phyloP scores from a whole-genome alignment of 2,113 vertebrate genomes.

The Mormyrus iriodes region DNA sequence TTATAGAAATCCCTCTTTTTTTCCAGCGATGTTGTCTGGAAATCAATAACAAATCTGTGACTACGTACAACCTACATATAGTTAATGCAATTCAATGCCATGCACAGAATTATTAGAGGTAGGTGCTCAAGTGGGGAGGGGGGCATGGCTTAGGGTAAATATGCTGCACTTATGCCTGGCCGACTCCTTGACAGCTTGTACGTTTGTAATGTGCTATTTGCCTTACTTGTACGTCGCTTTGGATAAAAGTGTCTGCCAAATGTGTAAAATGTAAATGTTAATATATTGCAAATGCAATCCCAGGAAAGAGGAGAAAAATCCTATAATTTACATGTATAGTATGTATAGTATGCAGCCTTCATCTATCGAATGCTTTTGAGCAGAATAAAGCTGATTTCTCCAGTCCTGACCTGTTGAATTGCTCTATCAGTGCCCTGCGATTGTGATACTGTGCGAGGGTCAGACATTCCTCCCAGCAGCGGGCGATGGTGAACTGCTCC shows the following conservation, averaged over 20 bases:
- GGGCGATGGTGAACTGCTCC: slow-evolving; percentile 67
- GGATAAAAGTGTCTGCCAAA: not conserved
- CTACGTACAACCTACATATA: not conserved
- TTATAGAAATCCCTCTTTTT: slow-evolving; percentile 82
- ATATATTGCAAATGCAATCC: not conserved
- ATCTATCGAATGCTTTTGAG: not conserved
- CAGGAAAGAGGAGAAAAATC: not conserved
- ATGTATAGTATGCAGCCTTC: not conserved
- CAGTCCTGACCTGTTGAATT: slow-evolving; percentile 76
- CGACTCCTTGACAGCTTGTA: not conserved
- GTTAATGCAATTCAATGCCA: not conserved
- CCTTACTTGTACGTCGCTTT: not conserved
- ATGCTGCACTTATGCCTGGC: not conserved
- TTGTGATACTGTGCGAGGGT: slow-evolving; percentile 56
- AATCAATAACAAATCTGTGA: slow-evolving; percentile 12
- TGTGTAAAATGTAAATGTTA: not conserved
- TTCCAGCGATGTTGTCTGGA: slow-evolving; percentile 88
- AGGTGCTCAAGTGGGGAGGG: not conserved
- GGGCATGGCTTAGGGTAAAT: not conserved
- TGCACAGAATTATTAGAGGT: not conserved
- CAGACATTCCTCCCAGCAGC: slow-evolving; percentile 90
- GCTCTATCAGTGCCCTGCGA: slow-evolving; percentile 59
- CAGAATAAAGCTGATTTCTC: not conserved
- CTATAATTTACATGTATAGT: not conserved
- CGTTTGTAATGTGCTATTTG: not conserved